phyloP scores from a whole-genome alignment of 2,797 vertebrate species.

The Rousettus madagascariensis region DNA sequence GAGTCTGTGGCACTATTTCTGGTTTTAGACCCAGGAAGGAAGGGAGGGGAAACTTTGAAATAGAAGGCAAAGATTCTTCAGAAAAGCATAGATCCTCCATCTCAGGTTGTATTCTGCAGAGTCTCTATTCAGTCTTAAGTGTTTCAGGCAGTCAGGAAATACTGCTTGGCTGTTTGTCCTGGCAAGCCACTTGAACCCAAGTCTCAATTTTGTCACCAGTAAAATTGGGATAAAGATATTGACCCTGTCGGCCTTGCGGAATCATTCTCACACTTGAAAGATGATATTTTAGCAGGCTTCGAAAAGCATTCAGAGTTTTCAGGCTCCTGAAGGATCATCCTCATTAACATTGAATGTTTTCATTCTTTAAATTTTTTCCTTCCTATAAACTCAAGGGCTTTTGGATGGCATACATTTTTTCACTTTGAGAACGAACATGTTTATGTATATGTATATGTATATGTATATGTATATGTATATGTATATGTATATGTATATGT shows the following conservation, averaged over 20 bases:
- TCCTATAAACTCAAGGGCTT: conserved; percentile 33
- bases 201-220: conserved; percentile 40
- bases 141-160: conserved; percentile 17
- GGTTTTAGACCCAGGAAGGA: not conserved
- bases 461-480: not conserved
- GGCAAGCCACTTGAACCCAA: not conserved
- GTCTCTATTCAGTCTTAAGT: not conserved
- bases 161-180: conserved; percentile 18
- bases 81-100: conserved; percentile 30
- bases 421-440: conserved; percentile 21
- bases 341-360: conserved; percentile 48
- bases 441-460: conserved; percentile 3
- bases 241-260: conserved; percentile 10
- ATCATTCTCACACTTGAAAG: conserved; percentile 51
- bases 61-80: conserved; percentile 31
- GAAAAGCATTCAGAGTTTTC: not conserved
- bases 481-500: not conserved
- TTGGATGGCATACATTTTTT: not conserved
- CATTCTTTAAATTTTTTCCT: conserved; percentile 37
- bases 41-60: conserved; percentile 5
- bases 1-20: not conserved
- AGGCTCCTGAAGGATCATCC: not conserved
- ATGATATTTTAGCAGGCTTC: conserved; percentile 51
- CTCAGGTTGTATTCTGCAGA: conserved; percentile 13
- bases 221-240: conserved; percentile 47